These are phyloP conservation scores for Schizotus pectinicornis DNA, from an alignment of 2,888 invertebrate species.

Conservation along the genomic window DNA sequence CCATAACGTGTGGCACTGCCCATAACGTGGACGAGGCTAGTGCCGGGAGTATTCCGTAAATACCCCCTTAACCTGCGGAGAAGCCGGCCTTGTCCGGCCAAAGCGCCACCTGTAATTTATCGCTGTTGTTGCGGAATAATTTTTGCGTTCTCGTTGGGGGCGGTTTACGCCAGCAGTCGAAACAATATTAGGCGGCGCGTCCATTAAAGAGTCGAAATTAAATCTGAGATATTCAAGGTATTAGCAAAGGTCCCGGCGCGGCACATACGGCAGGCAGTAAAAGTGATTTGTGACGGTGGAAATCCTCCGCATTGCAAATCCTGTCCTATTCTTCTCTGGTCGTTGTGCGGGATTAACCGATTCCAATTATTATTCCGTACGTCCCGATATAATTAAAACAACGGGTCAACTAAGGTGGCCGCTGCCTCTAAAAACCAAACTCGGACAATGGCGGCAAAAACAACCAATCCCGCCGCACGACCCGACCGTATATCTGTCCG, in stretches of 20 bases:
- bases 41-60: constrained; percentile 40
- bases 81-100: constrained; percentile 24
- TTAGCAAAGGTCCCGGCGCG: constrained; percentile 49
- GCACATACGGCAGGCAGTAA: constrained; percentile 54
- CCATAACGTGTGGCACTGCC: constrained; percentile 42
- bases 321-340: constrained; percentile 54
- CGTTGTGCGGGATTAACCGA: constrained; percentile 49
- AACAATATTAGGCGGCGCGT: constrained; percentile 22
- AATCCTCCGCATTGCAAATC: constrained; percentile 59
- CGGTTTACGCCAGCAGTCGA: constrained; percentile 28
- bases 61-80: constrained; percentile 34
- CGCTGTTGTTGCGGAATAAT: constrained; percentile 18
- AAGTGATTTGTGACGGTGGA: constrained; percentile 60
- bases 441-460: constrained; percentile 16
- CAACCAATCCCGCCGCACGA: not conserved
- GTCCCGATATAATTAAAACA: constrained; percentile 52
- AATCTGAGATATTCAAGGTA: constrained; percentile 54
- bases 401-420: constrained; percentile 47
- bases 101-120: constrained; percentile 11
- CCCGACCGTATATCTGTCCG: too few species aligned
- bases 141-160: constrained; percentile 1
- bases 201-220: constrained; percentile 53
- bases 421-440: constrained; percentile 21
- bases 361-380: constrained; percentile 57
- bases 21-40: constrained; percentile 42